phyloP scores from a whole-genome alignment of 2,797 vertebrate genomes.

The Menidia menidia region DNA sequence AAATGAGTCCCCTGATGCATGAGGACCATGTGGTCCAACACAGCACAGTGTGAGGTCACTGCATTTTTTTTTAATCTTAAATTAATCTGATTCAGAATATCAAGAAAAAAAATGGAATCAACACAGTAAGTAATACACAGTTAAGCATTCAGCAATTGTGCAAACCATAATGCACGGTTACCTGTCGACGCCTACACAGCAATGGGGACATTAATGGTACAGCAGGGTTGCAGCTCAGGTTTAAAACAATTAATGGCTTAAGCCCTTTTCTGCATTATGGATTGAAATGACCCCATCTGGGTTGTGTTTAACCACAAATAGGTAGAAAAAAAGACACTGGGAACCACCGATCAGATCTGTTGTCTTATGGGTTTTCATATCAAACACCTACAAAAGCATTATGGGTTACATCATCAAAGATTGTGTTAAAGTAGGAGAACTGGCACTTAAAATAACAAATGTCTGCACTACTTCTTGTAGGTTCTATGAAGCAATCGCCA shows the following conservation, averaged over 20 bases:
- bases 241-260: constrained; percentile 47
- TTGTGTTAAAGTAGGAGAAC: background rate
- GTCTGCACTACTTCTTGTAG: background rate
- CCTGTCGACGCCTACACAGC: constrained; percentile 8
- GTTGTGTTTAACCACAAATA: constrained; percentile 24
- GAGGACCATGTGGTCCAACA: constrained; percentile 44
- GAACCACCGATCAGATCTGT: constrained; percentile 15
- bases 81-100: constrained; percentile 13
- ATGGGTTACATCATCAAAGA: background rate
- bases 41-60: constrained; percentile 57
- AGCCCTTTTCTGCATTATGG: constrained; percentile 42
- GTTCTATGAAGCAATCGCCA: background rate
- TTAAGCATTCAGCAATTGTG: constrained; percentile 42
- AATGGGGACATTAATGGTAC: constrained; percentile 11
- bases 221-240: constrained; percentile 40
- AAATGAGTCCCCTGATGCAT: constrained; percentile 64
- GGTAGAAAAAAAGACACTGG: constrained; percentile 3
- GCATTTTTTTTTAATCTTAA: constrained; percentile 17
- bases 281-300: constrained; percentile 46
- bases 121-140: constrained; percentile 21
- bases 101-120: constrained; percentile 17
- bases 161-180: constrained; percentile 15
- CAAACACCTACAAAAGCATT: constrained; percentile 4
- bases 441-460: background rate
- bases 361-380: background rate